Evolutionary conservation across 2,888 invertebrate genomes (phyloP).

Genomic region (Acronicta alni): DNA sequence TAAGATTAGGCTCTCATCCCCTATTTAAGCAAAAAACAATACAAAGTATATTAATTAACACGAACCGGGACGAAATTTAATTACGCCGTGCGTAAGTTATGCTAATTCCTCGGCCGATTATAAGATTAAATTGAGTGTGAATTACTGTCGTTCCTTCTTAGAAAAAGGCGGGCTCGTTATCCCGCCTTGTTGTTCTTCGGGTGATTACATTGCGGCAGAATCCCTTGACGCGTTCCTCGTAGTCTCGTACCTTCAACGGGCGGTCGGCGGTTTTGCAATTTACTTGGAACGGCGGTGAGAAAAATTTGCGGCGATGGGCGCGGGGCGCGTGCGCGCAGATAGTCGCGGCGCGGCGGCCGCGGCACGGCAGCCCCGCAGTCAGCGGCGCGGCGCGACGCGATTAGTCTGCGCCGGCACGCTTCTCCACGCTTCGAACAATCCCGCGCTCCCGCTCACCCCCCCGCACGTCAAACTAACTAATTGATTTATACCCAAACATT

Average conservation of each 20-base stretch:
- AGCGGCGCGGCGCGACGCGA: slow-evolving; percentile 60
- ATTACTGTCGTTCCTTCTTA: slow-evolving; percentile 68
- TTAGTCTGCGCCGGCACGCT: slow-evolving; percentile 52
- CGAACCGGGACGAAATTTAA: slow-evolving; percentile 60
- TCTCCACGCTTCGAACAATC: slow-evolving; percentile 53
- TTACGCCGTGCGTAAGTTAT: slow-evolving; percentile 63
- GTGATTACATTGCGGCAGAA: slow-evolving; percentile 80
- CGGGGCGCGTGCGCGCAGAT: slow-evolving; percentile 70
- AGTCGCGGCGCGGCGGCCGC: slow-evolving; percentile 56
- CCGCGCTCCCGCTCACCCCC: slow-evolving; percentile 59
- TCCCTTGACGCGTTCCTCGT: slow-evolving; percentile 75
- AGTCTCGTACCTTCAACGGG: slow-evolving; percentile 76
- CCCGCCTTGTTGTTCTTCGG: slow-evolving; percentile 77
- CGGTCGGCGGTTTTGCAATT: slow-evolving; percentile 84
- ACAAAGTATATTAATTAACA: slow-evolving; percentile 59
- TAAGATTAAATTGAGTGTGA: slow-evolving; percentile 76
- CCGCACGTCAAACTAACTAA: slow-evolving; percentile 80
- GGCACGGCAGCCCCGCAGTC: slow-evolving; percentile 65
- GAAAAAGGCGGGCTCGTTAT: slow-evolving; percentile 76
- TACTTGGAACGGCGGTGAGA: slow-evolving; percentile 80
- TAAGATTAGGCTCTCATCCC: slow-evolving; percentile 19
- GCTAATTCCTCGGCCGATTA: slow-evolving; percentile 75
- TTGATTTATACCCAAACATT: slow-evolving; percentile 79
- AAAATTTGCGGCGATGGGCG: slow-evolving; percentile 78
- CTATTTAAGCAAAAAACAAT: slow-evolving; percentile 56